Evolutionary conservation across 2,113 vertebrate genomes (phyloP).

Genomic region (Rhinogobius similis): DNA sequence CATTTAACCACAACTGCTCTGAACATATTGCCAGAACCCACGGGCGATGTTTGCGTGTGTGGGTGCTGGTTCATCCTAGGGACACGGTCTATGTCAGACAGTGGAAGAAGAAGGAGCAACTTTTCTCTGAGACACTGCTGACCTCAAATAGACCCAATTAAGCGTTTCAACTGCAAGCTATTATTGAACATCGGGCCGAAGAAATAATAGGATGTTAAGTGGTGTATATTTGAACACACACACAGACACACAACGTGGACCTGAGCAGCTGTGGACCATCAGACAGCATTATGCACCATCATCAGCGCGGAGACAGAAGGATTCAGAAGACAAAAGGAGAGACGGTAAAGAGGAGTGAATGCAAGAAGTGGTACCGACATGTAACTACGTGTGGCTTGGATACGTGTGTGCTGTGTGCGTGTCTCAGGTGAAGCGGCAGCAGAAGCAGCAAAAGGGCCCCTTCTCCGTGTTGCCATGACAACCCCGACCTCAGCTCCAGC

Average conservation of each 20-base stretch:
- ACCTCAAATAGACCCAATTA: conserved; percentile 17
- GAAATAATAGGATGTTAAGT: conserved; percentile 29
- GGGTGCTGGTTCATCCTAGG: neutral
- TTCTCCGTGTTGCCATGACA: conserved; percentile 85
- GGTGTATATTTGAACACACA: conserved; percentile 13
- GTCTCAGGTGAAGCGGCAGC: conserved; percentile 72
- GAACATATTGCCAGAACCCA: neutral
- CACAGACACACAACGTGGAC: neutral
- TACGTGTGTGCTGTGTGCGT: conserved; percentile 11
- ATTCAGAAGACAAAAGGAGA: conserved; percentile 2
- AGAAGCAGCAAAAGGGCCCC: conserved; percentile 72
- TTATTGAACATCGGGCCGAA: conserved; percentile 21
- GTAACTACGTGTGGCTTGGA: conserved; percentile 10
- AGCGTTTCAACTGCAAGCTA: conserved; percentile 5
- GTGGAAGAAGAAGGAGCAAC: neutral
- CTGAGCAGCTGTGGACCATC: conserved; percentile 30
- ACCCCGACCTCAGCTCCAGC: conserved; percentile 83
- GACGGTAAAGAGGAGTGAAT: conserved; percentile 36
- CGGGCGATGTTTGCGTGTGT: neutral
- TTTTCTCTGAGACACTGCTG: conserved; percentile 12
- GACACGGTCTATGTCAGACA: neutral
- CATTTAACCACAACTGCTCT: neutral
- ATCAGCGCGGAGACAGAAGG: conserved; percentile 20
- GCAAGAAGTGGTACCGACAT: conserved; percentile 59
- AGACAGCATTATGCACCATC: conserved; percentile 25